Percentiles rank a stretch among this genome's conserved stretches.
Evolutionary conservation across 2,797 vertebrate species (phyloP).

Genomic region (Premnoplex brunnescens): DNA sequence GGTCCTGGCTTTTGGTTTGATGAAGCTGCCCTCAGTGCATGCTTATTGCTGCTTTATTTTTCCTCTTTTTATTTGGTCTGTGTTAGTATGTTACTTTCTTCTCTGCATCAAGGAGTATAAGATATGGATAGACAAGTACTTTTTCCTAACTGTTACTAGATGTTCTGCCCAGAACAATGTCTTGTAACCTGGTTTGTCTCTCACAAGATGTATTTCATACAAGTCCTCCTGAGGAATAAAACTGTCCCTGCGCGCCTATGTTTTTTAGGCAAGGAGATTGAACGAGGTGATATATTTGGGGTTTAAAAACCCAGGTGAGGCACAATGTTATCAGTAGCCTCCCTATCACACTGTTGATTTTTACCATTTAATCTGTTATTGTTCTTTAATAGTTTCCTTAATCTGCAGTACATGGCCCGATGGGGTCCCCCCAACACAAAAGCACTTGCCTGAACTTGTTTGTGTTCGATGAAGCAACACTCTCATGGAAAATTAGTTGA

Average conservation of each 20-base stretch:
- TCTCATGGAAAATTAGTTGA: neutral
- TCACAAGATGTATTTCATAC: neutral
- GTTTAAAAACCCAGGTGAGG: neutral
- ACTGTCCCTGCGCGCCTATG: neutral
- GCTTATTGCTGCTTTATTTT: neutral
- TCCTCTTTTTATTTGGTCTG: neutral
- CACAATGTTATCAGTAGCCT: neutral
- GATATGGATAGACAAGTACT: neutral
- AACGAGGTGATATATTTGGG: neutral
- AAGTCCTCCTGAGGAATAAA: neutral
- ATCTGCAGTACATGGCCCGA: fast-evolving
- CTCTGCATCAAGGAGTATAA: neutral
- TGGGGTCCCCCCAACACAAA: neutral
- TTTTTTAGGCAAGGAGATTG: neutral
- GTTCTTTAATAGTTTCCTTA: neutral
- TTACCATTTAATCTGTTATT: neutral
- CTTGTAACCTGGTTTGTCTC: neutral
- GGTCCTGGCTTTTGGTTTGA: neutral
- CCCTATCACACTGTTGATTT: neutral
- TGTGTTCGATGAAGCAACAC: neutral
- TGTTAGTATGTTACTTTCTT: neutral
- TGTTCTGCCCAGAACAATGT: neutral
- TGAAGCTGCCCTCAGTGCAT: neutral
- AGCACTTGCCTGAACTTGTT: neutral
- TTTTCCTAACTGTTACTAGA: neutral